Conservation (phyloP, 2,888 invertebrate species). For the Caenorhabditis sp. region DNA sequence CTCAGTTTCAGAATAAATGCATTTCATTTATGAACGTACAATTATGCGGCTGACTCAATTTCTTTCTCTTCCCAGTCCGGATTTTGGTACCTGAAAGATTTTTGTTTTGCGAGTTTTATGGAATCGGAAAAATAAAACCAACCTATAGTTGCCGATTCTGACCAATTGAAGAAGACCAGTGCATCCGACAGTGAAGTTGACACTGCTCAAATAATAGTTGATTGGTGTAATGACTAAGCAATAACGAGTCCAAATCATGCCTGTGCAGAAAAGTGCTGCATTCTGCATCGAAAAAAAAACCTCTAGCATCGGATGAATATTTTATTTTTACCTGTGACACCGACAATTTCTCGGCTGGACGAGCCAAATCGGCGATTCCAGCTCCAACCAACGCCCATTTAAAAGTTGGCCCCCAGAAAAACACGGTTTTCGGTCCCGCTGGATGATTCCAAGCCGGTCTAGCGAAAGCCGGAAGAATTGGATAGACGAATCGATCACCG, state of each 20-base stretch:
- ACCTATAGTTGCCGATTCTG: conserved; percentile 76
- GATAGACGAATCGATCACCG: conserved; percentile 54
- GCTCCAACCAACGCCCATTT: conserved; percentile 97
- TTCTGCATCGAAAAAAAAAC: conserved; percentile 47
- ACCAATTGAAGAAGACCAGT: conserved; percentile 86
- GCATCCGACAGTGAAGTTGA: conserved; percentile 92
- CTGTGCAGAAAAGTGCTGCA: conserved; percentile 69
- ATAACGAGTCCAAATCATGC: conserved; percentile 91
- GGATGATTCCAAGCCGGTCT: conserved; percentile 93
- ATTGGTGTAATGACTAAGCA: conserved; percentile 95
- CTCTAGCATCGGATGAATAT: too few relatives aligned
- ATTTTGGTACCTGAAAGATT: conserved; percentile 42
- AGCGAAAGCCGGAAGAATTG: conserved; percentile 60
- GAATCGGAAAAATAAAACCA: too few relatives aligned
- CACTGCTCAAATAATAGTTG: conserved; percentile 91
- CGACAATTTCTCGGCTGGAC: conserved; percentile 85
- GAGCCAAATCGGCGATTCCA: conserved; percentile 85
- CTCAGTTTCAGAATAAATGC: too few relatives aligned
- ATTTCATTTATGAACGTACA: too few relatives aligned
- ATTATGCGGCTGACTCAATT: neutral
- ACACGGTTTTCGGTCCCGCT: conserved; percentile 91
- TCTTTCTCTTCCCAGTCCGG: conserved; percentile 45
- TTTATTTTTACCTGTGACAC: conserved; percentile 37
- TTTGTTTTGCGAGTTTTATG: too few relatives aligned
- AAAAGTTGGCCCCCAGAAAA: conserved; percentile 91